phyloP scores from a whole-genome alignment of 2,113 vertebrate species.

The Paraplagusia blochii region DNA sequence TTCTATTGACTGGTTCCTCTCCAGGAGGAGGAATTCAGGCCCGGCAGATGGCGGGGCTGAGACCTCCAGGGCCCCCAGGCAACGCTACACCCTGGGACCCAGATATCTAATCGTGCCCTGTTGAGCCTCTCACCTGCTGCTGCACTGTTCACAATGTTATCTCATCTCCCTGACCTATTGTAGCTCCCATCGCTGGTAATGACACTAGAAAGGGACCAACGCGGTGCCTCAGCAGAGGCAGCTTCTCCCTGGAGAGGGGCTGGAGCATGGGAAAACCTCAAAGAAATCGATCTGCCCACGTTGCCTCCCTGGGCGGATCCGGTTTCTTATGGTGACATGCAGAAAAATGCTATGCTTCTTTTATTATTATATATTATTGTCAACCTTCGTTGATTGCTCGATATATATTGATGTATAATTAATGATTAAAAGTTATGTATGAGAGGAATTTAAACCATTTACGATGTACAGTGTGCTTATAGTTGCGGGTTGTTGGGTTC shows the following conservation, averaged over 20 bases:
- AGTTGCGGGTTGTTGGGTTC: too few species aligned
- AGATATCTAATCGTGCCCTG: conserved; percentile 74
- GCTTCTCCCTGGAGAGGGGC: conserved; percentile 63
- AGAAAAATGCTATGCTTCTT: conserved; percentile 18
- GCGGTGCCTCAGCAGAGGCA: conserved; percentile 43
- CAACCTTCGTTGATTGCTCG: too few species aligned
- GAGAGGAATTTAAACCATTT: too few species aligned
- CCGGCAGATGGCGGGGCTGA: conserved; percentile 75
- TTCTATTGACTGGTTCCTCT: conserved; percentile 34
- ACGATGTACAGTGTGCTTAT: too few species aligned
- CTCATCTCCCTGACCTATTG: conserved; percentile 79
- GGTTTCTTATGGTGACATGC: conserved; percentile 47
- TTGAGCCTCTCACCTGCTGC: conserved; percentile 78
- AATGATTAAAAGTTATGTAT: too few species aligned
- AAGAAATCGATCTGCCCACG: conserved; percentile 67
- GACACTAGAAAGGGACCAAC: conserved; percentile 68
- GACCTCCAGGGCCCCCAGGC: conserved; percentile 66
- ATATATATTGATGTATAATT: too few species aligned
- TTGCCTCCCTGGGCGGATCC: conserved; percentile 47
- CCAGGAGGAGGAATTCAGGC: conserved; percentile 58
- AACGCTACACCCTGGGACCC: conserved; percentile 81
- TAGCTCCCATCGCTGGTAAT: conserved; percentile 70
- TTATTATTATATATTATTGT: neutral
- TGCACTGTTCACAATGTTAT: conserved; percentile 73
- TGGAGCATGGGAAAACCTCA: conserved; percentile 72